Base-by-base conservation (phyloP, 2,888 invertebrate genomes). In the Bugulina stolonifera region DNA sequence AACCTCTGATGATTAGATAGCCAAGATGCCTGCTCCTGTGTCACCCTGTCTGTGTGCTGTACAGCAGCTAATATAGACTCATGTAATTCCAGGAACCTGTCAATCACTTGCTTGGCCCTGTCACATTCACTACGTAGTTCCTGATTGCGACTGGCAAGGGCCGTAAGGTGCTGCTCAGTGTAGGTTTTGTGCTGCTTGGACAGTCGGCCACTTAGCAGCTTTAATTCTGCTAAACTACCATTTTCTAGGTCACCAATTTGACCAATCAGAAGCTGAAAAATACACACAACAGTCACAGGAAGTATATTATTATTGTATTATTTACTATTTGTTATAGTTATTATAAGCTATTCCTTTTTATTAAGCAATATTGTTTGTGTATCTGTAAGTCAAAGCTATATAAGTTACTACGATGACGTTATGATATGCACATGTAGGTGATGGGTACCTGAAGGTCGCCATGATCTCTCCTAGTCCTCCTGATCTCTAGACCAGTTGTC, bases 1-100 rank as follows among this genome's bases (percentile, higher is more conserved):
- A 64, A 64, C 34, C 64, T 22, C 32, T 64, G 64, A 64, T 64
- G 64, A 34, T 32, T 64, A 3, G 64, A 64, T 10, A 64, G 32
- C 64, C 64, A 64, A 29, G 64, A 22, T 29, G 64, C 27, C 10
- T 14, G 25, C 34, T 64, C 64, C 32, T 64, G 64, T 10, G 64
- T 64, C 25, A 32, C 34, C 22, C 64, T 22, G 34, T 64, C 64
- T 32, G 64, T 64, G 5, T 64, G 10, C 22, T 27, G 29, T 10
- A 64, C 27, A 64, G 64, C 27, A 2, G 29, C n/a, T 3, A 64
- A 32, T 32, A 64, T 10, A 22, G 34, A 27, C 29, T 34, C 5
- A n/a, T 64, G 64, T 3, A 64, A 10, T 64, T 10, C 14, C 32
- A 64, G n/a, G 27, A 64, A 64, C 32, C 34, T 64, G 22, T 32